phyloP scores from a whole-genome alignment of 2,797 vertebrate species.

The Carcharodon carcharias region DNA sequence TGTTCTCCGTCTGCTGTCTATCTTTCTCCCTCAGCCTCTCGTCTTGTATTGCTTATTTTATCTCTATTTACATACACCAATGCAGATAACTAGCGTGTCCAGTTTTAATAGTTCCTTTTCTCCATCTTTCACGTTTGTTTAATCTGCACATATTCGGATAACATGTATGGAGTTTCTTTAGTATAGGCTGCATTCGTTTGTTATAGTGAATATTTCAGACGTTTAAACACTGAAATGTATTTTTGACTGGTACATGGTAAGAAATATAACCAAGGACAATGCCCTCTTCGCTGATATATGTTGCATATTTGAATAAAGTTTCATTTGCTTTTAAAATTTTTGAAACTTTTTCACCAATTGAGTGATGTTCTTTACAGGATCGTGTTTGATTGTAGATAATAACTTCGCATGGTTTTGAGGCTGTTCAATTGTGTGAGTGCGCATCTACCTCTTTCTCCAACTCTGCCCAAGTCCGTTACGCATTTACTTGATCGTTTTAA shows the following conservation, averaged over 20 bases:
- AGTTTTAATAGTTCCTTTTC: background rate
- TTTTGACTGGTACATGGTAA: background rate
- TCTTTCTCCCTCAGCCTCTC: background rate
- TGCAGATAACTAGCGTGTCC: background rate
- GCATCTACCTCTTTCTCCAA: background rate
- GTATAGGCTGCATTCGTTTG: background rate
- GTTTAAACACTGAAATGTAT: background rate
- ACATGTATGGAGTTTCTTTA: background rate
- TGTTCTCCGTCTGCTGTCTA: background rate
- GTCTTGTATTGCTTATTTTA: background rate
- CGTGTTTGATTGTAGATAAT: background rate
- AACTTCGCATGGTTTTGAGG: background rate
- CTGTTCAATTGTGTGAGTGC: background rate
- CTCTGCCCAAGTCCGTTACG: background rate
- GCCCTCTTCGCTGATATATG: background rate
- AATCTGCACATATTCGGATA: background rate
- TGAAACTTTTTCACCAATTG: background rate
- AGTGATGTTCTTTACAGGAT: background rate
- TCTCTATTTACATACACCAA: background rate
- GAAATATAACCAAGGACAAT: background rate
- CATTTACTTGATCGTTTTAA: background rate
- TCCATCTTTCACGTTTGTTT: background rate
- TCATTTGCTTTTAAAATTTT: background rate
- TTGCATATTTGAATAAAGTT: constrained; percentile 30
- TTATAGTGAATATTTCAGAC: background rate